Evolutionary conservation across 2,888 invertebrate species (phyloP).

Genomic region (Euproctis similis): DNA sequence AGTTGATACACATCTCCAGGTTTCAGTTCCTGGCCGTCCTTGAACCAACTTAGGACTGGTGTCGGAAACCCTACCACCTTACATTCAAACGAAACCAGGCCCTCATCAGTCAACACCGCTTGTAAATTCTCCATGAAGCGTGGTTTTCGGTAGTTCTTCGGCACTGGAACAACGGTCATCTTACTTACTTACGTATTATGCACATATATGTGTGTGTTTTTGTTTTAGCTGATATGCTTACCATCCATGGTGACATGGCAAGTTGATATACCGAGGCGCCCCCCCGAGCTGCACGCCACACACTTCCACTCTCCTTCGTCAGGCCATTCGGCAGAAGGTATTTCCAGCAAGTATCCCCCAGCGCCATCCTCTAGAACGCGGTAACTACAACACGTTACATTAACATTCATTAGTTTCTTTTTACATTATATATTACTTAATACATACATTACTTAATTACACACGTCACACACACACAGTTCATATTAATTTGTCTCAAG

Average conservation of each 20-base stretch:
- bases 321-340: slow-evolving; percentile 83
- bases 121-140: slow-evolving; percentile 92
- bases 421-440: too few species aligned
- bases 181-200: too few species aligned
- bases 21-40: slow-evolving; percentile 92
- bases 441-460: too few species aligned
- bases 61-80: slow-evolving; percentile 95
- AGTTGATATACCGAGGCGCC: slow-evolving; percentile 84
- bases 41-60: slow-evolving; percentile 91
- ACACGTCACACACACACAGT: too few species aligned
- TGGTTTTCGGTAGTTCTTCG: slow-evolving; percentile 92
- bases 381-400: slow-evolving; percentile 61
- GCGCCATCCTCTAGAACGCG: slow-evolving; percentile 87
- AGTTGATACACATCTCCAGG: slow-evolving; percentile 95
- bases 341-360: slow-evolving; percentile 86
- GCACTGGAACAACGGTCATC: slow-evolving; percentile 75
- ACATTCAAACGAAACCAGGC: slow-evolving; percentile 93
- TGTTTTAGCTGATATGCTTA: too few species aligned
- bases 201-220: too few species aligned
- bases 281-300: slow-evolving; percentile 85
- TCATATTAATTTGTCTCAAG: too few species aligned
- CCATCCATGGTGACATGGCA: slow-evolving; percentile 86
- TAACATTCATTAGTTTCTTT: too few species aligned
- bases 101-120: slow-evolving; percentile 93
- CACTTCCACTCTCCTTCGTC: slow-evolving; percentile 95